Evolutionary conservation across 2,797 vertebrate species (phyloP).

Genomic region (Myotis myotis): DNA sequence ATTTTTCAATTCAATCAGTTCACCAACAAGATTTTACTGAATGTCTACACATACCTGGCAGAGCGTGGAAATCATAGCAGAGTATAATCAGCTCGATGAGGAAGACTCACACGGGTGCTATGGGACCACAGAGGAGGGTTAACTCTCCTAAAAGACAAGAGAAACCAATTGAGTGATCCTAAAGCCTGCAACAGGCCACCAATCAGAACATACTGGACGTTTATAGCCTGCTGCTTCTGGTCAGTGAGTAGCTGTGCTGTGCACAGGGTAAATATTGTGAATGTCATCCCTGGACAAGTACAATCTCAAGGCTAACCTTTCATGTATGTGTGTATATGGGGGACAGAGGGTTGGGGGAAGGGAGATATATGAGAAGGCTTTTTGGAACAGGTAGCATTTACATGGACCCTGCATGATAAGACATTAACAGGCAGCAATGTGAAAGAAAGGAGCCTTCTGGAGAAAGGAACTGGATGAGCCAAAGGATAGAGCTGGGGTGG

Average conservation of each 20-base stretch:
- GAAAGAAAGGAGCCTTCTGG: not conserved
- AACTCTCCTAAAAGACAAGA: not conserved
- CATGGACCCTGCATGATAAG: not conserved
- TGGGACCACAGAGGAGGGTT: not conserved
- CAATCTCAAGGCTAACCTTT: not conserved
- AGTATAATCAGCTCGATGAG: fast-evolving
- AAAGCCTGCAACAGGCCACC: not conserved
- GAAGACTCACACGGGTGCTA: not conserved
- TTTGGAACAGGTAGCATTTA: not conserved
- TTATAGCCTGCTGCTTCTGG: not conserved
- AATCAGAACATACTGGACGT: fast-evolving
- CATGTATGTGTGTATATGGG: fast-evolving
- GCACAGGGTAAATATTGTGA: not conserved
- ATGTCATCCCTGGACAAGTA: not conserved
- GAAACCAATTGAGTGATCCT: not conserved
- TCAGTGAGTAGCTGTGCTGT: not conserved
- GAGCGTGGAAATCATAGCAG: not conserved
- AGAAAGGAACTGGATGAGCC: not conserved
- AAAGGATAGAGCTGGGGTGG: not conserved
- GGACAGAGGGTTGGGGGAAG: not conserved
- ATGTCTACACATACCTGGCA: not conserved
- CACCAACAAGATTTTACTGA: not conserved
- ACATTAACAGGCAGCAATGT: not conserved
- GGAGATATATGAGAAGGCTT: not conserved
- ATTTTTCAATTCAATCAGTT: not conserved